Conservation (phyloP, 2,888 invertebrate genomes). For the Melanostoma scalare region DNA sequence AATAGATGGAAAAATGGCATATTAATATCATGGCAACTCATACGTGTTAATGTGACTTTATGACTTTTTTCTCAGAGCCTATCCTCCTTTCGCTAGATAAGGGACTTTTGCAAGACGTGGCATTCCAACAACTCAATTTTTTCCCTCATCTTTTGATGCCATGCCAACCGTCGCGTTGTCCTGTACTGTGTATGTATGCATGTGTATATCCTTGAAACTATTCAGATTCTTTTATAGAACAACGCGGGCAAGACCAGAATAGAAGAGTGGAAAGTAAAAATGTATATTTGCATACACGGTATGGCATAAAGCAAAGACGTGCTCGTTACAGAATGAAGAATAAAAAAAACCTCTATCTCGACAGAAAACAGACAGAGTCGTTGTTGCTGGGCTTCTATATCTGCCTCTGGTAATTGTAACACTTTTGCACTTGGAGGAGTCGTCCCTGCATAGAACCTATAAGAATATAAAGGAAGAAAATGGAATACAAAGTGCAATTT, state of each 20-base stretch:
- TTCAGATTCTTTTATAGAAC: constrained; percentile 29
- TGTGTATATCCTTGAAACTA: constrained; percentile 58
- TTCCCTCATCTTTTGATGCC: constrained; percentile 30
- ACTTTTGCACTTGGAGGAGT: constrained; percentile 51
- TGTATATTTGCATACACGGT: constrained; percentile 63
- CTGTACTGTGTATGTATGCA: neutral
- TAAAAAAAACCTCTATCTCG: neutral
- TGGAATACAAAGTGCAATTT: constrained; percentile 74
- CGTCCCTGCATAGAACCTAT: constrained; percentile 50
- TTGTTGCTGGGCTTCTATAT: constrained; percentile 24
- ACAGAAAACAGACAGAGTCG: constrained; percentile 17
- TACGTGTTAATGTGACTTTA: constrained; percentile 76
- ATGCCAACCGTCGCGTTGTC: constrained; percentile 25
- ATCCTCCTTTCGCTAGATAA: constrained; percentile 24
- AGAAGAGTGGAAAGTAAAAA: constrained; percentile 60
- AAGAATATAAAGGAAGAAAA: constrained; percentile 46
- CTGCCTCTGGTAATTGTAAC: constrained; percentile 63
- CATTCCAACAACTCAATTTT: constrained; percentile 71
- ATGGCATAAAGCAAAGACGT: constrained; percentile 62
- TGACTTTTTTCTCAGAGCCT: constrained; percentile 66
- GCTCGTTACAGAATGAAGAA: constrained; percentile 33
- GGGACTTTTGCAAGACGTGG: constrained; percentile 46
- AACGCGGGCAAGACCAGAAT: neutral
- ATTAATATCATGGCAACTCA: constrained; percentile 74
- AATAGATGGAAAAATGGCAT: constrained; percentile 58